Percentiles rank a stretch among this genome's conserved stretches.
Evolutionary conservation across 2,113 vertebrate species (phyloP).

Genomic region (Peromyscus leucopus): DNA sequence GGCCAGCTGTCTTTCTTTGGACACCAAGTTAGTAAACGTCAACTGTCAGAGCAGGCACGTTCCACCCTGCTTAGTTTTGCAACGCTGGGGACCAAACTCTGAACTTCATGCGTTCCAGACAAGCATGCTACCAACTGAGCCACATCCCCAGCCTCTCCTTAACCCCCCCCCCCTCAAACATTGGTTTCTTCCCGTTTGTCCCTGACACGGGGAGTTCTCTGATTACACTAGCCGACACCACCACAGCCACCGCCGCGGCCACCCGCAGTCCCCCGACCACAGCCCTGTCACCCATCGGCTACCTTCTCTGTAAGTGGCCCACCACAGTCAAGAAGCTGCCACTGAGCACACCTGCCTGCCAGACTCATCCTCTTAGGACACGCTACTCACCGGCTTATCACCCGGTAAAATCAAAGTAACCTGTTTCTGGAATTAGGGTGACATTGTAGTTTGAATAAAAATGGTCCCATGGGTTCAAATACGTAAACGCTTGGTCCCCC

Average conservation of each 20-base stretch:
- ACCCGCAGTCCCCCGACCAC: neutral
- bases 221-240: neutral
- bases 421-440: neutral
- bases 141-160: neutral
- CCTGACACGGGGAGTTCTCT: rapidly evolving
- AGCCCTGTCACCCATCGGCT: rapidly evolving
- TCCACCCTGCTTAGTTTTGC: neutral
- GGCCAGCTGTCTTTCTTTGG: neutral
- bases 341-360: neutral
- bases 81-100: neutral
- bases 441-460: neutral
- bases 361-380: rapidly evolving
- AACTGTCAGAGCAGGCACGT: neutral
- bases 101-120: neutral
- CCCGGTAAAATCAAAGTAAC: neutral
- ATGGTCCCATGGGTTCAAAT: no score
- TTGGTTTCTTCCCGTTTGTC: neutral
- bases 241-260: neutral
- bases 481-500: neutral
- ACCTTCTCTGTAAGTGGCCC: neutral
- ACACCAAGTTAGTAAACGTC: neutral
- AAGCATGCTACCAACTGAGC: neutral
- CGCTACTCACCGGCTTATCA: rapidly evolving
- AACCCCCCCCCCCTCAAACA: rapidly evolving
- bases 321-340: neutral